phyloP scores from a whole-genome alignment of 1,140 invertebrate species.

The Calliphora vicina region DNA sequence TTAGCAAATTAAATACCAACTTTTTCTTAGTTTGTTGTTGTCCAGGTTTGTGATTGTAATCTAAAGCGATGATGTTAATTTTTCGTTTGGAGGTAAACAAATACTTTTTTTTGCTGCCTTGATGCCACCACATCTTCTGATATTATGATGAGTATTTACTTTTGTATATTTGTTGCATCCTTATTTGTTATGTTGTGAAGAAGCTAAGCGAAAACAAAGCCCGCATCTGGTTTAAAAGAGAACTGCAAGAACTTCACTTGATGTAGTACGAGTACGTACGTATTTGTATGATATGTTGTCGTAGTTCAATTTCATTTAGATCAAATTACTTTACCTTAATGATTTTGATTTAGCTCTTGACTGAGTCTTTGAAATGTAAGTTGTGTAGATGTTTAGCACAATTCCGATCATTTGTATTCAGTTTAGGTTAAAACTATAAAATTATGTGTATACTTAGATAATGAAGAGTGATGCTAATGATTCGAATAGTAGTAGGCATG shows the following conservation, averaged over 20 bases:
- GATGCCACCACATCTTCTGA: not conserved
- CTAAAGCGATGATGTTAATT: not conserved
- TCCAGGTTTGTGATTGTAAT: conserved; percentile 3
- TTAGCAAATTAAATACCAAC: not conserved
- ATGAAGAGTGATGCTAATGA: not conserved
- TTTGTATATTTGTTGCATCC: no score
- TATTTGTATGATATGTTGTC: not conserved
- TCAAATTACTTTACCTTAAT: not conserved
- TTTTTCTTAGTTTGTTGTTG: not conserved
- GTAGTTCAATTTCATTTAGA: not conserved
- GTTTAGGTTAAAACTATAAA: not conserved
- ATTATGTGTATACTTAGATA: not conserved
- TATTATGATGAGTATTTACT: not conserved
- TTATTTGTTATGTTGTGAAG: not conserved
- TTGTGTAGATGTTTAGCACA: not conserved
- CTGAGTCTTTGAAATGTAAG: not conserved
- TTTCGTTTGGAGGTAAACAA: not conserved
- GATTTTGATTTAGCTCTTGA: not conserved
- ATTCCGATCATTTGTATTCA: not conserved
- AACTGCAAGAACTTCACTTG: not conserved
- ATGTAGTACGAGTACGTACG: not conserved
- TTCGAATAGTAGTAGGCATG: no score
- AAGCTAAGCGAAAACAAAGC: not conserved
- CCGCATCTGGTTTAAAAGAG: not conserved
- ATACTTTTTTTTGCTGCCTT: not conserved